Percentiles rank a stretch among this genome's conserved stretches.
These are phyloP conservation scores for Mesochorus sp. DNA, from an alignment of 2,888 invertebrate species.

Conservation along the genomic window DNA sequence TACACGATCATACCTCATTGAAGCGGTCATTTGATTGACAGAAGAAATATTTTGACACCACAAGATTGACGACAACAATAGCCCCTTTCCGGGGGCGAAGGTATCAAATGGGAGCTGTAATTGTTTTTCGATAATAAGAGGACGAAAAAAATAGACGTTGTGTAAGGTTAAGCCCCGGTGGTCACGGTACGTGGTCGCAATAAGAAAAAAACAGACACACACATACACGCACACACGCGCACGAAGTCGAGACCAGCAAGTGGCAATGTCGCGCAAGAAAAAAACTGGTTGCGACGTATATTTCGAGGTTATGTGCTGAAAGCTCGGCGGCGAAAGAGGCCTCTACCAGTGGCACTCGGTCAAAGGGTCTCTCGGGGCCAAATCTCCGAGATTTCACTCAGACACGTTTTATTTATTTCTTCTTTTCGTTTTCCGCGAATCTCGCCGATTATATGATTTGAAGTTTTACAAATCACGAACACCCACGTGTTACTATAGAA, in stretches of 20 bases:
- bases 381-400: not conserved
- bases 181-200: not conserved
- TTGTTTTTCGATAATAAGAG: too few relatives aligned
- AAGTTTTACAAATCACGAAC: constrained; percentile 8
- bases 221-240: too few relatives aligned
- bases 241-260: not conserved
- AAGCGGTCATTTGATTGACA: too few relatives aligned
- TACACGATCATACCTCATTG: too few relatives aligned
- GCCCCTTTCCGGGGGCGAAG: too few relatives aligned
- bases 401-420: not conserved
- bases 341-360: constrained; percentile 11
- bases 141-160: too few relatives aligned
- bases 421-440: not conserved
- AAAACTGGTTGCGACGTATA: not conserved
- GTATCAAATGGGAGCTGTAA: too few relatives aligned
- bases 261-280: constrained; percentile 13
- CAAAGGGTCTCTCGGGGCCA: constrained; percentile 25
- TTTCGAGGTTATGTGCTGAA: constrained; percentile 35
- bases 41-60: too few relatives aligned
- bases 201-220: not conserved
- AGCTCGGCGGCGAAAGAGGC: not conserved
- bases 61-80: constrained; percentile 54
- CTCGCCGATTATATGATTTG: too few relatives aligned
- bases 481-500: constrained; percentile 13
- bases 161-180: too few relatives aligned